These are phyloP conservation scores for Trachelipus rathkii DNA, from an alignment of 1,140 invertebrate species.

Conservation along the genomic window DNA sequence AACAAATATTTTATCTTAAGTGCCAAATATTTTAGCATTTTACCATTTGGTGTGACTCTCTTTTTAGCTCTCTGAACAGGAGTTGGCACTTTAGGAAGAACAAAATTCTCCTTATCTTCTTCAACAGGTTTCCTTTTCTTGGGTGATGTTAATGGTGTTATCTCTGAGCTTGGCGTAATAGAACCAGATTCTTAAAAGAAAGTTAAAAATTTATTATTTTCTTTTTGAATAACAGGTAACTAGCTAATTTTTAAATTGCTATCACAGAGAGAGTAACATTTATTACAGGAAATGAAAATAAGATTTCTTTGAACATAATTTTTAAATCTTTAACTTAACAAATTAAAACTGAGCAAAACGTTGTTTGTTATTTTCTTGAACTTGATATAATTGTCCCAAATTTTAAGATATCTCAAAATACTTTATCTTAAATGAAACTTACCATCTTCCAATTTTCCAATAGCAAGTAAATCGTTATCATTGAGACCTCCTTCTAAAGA, in stretches of 20 bases:
- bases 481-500: constrained; percentile 52
- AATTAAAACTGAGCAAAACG: too few relatives aligned
- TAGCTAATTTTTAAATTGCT: too few relatives aligned
- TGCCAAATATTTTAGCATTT: constrained; percentile 36
- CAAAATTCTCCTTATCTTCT: constrained; percentile 42
- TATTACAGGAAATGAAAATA: neutral
- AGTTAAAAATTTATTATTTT: neutral
- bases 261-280: too few relatives aligned
- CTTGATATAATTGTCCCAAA: too few relatives aligned
- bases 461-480: constrained; percentile 49
- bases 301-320: neutral
- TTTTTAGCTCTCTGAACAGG: constrained; percentile 35
- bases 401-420: too few relatives aligned
- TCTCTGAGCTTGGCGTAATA: neutral
- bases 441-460: neutral
- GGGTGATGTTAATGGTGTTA: neutral
- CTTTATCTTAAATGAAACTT: too few relatives aligned
- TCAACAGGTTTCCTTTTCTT: constrained; percentile 3
- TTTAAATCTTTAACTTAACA: neutral
- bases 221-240: too few relatives aligned
- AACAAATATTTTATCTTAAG: constrained; percentile 28
- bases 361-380: too few relatives aligned
- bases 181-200: neutral
- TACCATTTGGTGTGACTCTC: constrained; percentile 30
- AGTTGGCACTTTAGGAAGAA: constrained; percentile 48